phyloP scores from a whole-genome alignment of 1,140 invertebrate genomes.

The Lepidostoma basale region DNA sequence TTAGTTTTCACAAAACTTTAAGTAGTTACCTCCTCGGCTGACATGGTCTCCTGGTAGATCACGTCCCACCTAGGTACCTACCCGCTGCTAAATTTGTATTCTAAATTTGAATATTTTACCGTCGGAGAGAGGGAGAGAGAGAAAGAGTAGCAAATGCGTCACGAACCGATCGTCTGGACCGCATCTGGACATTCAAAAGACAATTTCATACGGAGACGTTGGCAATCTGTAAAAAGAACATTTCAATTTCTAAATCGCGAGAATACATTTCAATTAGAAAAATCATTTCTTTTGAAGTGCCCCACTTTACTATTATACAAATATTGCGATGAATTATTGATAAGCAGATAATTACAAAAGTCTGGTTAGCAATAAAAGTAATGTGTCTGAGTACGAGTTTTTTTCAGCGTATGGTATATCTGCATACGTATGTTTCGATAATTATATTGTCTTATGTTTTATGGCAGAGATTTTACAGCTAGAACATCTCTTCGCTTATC shows the following conservation, averaged over 20 bases:
- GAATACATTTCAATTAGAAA: too few species aligned
- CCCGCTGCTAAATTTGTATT: conserved; percentile 4
- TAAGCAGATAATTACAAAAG: too few species aligned
- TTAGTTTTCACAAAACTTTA: too few species aligned
- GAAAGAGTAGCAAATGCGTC: neutral
- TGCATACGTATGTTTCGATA: neutral
- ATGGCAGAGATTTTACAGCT: too few species aligned
- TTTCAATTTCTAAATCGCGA: too few species aligned
- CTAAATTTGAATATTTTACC: conserved; percentile 1
- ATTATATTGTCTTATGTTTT: too few species aligned
- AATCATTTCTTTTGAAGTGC: neutral
- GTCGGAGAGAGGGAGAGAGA: neutral
- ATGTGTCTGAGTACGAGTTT: too few species aligned
- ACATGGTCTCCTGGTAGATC: conserved; percentile 14
- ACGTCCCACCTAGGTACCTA: conserved; percentile 6
- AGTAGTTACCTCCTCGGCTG: neutral
- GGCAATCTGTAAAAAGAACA: too few species aligned
- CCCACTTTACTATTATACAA: too few species aligned
- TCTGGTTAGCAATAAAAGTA: too few species aligned
- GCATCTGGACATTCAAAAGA: neutral
- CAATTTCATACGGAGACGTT: too few species aligned
- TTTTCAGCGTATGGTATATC: neutral
- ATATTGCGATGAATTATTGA: too few species aligned
- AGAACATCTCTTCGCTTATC: conserved; percentile 3
- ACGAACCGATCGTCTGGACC: neutral